Percentiles rank a stretch among this genome's conserved stretches.
Evolutionary conservation across 1,140 invertebrate genomes (phyloP).

Genomic region (Orius laevigatus): DNA sequence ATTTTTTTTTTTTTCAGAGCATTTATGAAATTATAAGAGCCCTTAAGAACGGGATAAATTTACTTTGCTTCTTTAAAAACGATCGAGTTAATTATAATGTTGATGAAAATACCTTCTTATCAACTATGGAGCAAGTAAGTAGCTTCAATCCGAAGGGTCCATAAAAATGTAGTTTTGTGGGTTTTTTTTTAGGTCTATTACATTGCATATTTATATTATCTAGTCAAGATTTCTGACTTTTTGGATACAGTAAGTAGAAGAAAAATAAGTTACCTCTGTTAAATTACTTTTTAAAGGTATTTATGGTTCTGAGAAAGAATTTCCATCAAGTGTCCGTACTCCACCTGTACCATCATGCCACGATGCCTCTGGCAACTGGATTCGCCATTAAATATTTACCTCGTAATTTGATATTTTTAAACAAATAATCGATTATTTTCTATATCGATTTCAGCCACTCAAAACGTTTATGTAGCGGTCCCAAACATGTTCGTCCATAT

Average conservation of each 20-base stretch:
- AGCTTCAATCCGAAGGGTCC: too few relatives aligned
- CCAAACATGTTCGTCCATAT: conserved; percentile 39
- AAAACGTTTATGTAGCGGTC: conserved; percentile 29
- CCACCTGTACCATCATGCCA: conserved; percentile 74
- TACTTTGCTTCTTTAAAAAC: not conserved
- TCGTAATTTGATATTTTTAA: conserved; percentile 31
- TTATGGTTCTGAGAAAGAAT: conserved; percentile 70
- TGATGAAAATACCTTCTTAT: too few relatives aligned
- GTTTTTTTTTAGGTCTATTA: conserved; percentile 14
- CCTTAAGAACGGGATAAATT: not conserved
- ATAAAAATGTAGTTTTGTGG: too few relatives aligned
- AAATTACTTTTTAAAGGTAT: conserved; percentile 4
- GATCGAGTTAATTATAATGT: not conserved
- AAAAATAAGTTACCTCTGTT: not conserved
- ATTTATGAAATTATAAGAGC: not conserved
- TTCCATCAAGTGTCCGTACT: conserved; percentile 66
- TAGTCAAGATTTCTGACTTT: conserved; percentile 19
- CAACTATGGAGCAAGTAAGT: too few relatives aligned
- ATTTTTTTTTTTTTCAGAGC: too few relatives aligned
- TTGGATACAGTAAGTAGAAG: conserved; percentile 23
- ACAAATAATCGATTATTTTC: too few relatives aligned
- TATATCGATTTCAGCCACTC: conserved; percentile 28
- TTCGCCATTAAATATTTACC: conserved; percentile 41
- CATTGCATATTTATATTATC: conserved; percentile 19
- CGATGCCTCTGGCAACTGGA: conserved; percentile 53